Evolutionary conservation across 1,140 invertebrate genomes (phyloP).

Genomic region (Drosophila asahinai): DNA sequence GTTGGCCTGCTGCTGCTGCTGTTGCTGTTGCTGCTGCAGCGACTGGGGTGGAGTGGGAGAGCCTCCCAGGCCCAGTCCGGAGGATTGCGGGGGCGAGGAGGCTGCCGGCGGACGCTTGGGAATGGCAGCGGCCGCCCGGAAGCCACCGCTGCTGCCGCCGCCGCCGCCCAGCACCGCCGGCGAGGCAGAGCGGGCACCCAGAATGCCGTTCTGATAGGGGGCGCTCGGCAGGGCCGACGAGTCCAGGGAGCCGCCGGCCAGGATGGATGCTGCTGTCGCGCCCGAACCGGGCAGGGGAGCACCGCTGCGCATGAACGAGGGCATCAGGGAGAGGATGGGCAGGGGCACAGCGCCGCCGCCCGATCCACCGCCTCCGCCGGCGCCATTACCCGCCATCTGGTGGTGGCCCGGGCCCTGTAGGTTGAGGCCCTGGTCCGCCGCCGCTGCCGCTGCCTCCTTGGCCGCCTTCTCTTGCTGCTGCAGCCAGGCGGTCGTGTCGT

Average conservation of each 20-base stretch:
- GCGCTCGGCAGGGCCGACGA: conserved; percentile 6
- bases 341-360: conserved; percentile 84
- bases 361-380: conserved; percentile 53
- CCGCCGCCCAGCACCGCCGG: conserved; percentile 70
- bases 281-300: conserved; percentile 87
- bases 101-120: conserved; percentile 66
- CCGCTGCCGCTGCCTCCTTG: conserved; percentile 76
- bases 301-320: conserved; percentile 82
- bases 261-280: conserved; percentile 46
- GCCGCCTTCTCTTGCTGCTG: conserved; percentile 83
- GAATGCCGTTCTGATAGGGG: conserved; percentile 84
- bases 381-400: conserved; percentile 43
- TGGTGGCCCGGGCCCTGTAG: conserved; percentile 85
- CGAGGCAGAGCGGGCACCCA: conserved; percentile 74
- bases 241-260: conserved; percentile 32
- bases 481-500: conserved; percentile 81
- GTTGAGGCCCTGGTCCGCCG: conserved; percentile 79
- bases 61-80: conserved; percentile 35
- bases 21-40: conserved; percentile 49
- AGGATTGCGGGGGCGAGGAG: conserved; percentile 45
- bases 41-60: conserved; percentile 57
- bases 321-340: conserved; percentile 83
- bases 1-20: conserved; percentile 56
- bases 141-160: conserved; percentile 57
- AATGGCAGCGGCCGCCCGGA: conserved; percentile 71